Conservation (phyloP, 1,140 invertebrate species). For the Dendroctonus ponderosae region DNA sequence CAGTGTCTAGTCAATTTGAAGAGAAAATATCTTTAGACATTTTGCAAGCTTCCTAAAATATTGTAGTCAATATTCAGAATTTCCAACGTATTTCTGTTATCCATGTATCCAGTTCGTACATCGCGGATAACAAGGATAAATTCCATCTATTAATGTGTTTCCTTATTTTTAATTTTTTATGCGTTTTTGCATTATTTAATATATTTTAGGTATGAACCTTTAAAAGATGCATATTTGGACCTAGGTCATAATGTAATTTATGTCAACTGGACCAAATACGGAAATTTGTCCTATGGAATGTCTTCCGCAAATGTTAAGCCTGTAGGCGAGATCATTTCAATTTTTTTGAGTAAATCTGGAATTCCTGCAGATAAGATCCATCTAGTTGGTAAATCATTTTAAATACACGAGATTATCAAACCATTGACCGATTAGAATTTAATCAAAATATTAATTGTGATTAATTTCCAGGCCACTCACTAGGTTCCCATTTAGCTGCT, state of each 20-base stretch:
- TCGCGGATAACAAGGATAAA: background rate
- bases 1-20: too few relatives aligned
- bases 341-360: slow-evolving; percentile 32
- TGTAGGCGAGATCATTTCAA: slow-evolving; percentile 36
- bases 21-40: too few relatives aligned
- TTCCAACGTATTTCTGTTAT: too few relatives aligned
- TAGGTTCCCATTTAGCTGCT: slow-evolving; percentile 73
- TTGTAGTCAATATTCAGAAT: background rate
- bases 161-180: background rate
- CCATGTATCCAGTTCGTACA: too few relatives aligned
- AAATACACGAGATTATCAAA: background rate
- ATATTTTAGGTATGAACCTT: slow-evolving; percentile 18
- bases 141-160: background rate
- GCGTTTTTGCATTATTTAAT: background rate
- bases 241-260: slow-evolving; percentile 62
- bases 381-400: slow-evolving; percentile 28
- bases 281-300: slow-evolving; percentile 23
- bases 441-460: background rate
- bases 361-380: slow-evolving; percentile 35
- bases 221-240: slow-evolving; percentile 52
- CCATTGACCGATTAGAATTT: background rate
- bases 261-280: slow-evolving; percentile 54
- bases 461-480: slow-evolving; percentile 68
- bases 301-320: slow-evolving; percentile 35
- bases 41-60: too few relatives aligned